phyloP scores from a whole-genome alignment of 2,113 vertebrate genomes.

The Siniperca knerii region DNA sequence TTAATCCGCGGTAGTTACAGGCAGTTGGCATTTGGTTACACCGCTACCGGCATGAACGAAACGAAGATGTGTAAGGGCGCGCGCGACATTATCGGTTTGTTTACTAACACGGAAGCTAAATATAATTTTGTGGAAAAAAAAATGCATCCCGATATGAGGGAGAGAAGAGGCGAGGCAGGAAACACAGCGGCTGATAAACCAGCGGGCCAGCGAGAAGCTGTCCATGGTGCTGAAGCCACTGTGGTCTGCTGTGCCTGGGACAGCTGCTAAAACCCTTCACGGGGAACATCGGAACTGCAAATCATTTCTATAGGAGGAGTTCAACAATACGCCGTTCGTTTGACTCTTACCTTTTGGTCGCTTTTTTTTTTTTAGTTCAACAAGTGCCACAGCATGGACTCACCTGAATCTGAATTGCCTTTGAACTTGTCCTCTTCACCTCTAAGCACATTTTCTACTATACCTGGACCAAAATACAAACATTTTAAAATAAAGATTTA shows the following conservation, averaged over 20 bases:
- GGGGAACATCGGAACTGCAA: too few species aligned
- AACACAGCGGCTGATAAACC: background rate
- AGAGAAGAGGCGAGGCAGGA: background rate
- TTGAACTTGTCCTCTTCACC: background rate
- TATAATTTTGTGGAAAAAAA: accelerated
- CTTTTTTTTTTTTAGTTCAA: background rate
- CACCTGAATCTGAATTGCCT: background rate
- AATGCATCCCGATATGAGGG: background rate
- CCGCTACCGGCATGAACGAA: background rate
- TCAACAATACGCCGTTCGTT: background rate
- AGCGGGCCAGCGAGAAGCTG: conserved; percentile 17
- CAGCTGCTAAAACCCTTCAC: background rate
- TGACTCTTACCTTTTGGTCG: background rate
- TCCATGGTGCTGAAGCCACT: conserved; percentile 67
- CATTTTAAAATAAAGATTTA: background rate
- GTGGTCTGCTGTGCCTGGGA: background rate
- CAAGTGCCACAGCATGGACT: too few species aligned
- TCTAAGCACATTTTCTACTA: background rate
- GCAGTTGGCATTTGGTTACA: background rate
- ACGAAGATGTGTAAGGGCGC: too few species aligned
- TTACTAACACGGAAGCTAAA: background rate
- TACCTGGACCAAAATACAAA: background rate
- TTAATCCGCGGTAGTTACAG: background rate
- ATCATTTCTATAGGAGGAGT: background rate
- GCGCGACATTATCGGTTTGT: background rate